Percentiles rank a stretch among this genome's conserved stretches.
Conservation (phyloP, 2,888 invertebrate genomes). For the Orthosia gothica region DNA sequence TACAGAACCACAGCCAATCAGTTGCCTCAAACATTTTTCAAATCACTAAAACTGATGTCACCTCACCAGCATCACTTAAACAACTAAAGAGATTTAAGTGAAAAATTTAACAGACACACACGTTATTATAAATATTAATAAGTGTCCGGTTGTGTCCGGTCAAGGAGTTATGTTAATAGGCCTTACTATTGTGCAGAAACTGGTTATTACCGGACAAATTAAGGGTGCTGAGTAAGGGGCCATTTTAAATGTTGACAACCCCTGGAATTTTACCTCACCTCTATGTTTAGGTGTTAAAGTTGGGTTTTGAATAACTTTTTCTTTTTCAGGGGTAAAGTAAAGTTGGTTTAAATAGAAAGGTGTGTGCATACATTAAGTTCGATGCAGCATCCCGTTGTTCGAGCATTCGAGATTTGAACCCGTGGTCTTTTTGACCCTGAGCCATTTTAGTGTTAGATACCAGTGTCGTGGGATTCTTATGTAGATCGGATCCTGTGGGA, state of each 20-base stretch:
- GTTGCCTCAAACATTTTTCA: conserved; percentile 33
- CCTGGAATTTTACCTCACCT: background rate
- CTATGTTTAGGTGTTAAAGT: conserved; percentile 65
- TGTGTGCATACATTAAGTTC: conserved; percentile 89
- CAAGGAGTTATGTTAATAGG: conserved; percentile 91
- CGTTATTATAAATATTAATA: conserved; percentile 88
- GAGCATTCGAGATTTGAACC: conserved; percentile 82
- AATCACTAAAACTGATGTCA: conserved; percentile 59
- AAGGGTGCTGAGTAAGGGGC: conserved; percentile 84
- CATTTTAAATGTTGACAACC: conserved; percentile 30
- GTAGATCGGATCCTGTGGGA: conserved; percentile 86
- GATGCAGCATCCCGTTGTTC: conserved; percentile 87
- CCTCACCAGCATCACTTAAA: conserved; percentile 75
- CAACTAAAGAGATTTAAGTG: conserved; percentile 77
- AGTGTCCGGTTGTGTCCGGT: conserved; percentile 85
- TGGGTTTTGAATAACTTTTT: conserved; percentile 60
- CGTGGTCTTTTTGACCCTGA: conserved; percentile 85
- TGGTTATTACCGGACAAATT: conserved; percentile 86
- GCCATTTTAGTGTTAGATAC: conserved; percentile 78
- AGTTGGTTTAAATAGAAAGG: conserved; percentile 79
- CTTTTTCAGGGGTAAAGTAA: conserved; percentile 7
- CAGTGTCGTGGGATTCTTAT: conserved; percentile 85
- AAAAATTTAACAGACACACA: conserved; percentile 70
- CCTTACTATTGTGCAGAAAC: conserved; percentile 85
- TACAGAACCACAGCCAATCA: background rate